A percentile compares a stretch with the other conserved stretches of the same genome.
Conservation (phyloP, 1,140 invertebrate genomes). For the Drosophila hydei region DNA sequence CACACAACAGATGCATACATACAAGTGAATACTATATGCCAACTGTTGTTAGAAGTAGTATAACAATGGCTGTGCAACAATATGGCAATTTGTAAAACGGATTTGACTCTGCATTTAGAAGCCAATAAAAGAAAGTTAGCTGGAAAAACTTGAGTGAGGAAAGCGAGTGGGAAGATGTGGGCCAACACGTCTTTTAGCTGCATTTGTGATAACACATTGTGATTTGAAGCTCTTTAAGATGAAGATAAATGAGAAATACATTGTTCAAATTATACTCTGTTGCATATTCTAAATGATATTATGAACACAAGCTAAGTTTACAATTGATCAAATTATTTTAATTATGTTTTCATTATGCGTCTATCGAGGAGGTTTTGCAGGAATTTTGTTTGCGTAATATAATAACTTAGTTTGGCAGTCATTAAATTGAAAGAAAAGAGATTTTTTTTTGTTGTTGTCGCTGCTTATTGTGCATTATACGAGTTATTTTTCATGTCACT, state of each 20-base stretch:
- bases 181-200: background rate
- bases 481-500: constrained; percentile 27
- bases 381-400: background rate
- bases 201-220: background rate
- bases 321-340: background rate
- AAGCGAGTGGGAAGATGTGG: background rate
- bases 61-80: constrained; percentile 49
- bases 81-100: constrained; percentile 77
- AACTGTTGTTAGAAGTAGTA: constrained; percentile 25
- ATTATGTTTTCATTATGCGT: background rate
- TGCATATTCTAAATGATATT: no score
- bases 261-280: background rate
- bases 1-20: background rate
- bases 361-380: background rate
- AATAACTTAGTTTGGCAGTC: constrained; percentile 1
- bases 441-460: constrained; percentile 1
- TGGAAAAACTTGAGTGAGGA: constrained; percentile 46
- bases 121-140: constrained; percentile 76
- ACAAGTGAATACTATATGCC: constrained; percentile 8
- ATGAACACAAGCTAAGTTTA: background rate
- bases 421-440: constrained; percentile 8
- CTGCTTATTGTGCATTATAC: constrained; percentile 21
- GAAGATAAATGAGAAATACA: background rate
- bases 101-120: constrained; percentile 77
- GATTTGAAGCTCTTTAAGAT: background rate